These are phyloP conservation scores for Rhabdomys pumilio DNA, from an alignment of 2,797 vertebrate genomes.

Conservation along the genomic window DNA sequence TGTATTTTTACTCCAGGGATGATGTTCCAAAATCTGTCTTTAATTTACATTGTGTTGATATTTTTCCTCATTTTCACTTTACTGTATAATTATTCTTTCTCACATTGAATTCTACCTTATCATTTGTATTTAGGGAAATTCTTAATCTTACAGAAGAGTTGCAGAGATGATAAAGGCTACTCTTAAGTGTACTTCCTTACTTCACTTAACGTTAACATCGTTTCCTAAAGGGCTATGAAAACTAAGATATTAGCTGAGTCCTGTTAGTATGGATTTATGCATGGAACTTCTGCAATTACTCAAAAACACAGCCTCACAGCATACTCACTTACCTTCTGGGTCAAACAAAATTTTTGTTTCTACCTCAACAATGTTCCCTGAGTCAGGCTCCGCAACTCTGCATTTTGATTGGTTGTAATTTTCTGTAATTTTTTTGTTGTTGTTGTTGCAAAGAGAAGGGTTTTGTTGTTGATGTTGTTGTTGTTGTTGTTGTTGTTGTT, in stretches of 20 bases:
- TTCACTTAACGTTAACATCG: not conserved
- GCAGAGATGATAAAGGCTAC: not conserved
- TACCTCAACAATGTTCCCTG: not conserved
- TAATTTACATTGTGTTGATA: not conserved
- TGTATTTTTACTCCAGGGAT: not conserved
- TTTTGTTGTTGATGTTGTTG: not conserved
- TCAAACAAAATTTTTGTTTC: not conserved
- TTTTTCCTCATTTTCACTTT: conserved; percentile 13
- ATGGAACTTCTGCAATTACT: not conserved
- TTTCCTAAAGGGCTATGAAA: not conserved
- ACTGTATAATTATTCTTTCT: conserved; percentile 21
- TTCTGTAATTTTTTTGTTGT: not conserved
- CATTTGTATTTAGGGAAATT: not conserved
- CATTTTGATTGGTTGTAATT: not conserved
- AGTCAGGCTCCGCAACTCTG: not conserved
- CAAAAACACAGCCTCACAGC: not conserved
- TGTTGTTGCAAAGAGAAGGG: not conserved
- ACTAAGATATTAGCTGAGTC: not conserved
- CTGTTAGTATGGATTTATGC: not conserved
- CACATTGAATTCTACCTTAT: not conserved
- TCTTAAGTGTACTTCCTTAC: not conserved
- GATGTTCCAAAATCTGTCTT: conserved; percentile 4
- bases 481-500: no score
- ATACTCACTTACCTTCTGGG: not conserved
- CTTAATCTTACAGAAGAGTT: not conserved